A percentile compares a stretch with the other conserved stretches of the same genome.
Conservation (phyloP, 2,888 invertebrate species). For the Andrena camellia region DNA sequence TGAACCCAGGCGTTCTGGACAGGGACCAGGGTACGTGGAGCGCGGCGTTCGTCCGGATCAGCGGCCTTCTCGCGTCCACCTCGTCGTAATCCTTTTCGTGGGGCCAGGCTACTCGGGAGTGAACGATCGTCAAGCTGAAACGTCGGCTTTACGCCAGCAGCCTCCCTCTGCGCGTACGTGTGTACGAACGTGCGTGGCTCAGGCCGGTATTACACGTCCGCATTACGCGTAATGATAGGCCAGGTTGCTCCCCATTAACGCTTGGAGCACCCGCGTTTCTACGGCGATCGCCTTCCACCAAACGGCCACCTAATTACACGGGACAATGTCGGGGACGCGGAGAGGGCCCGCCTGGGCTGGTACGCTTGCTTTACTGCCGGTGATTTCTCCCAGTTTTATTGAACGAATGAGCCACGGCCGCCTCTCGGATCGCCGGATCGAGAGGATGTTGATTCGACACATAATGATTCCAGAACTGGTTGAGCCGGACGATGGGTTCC, state of each 20-base stretch:
- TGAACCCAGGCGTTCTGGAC: background rate
- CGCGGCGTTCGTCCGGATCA: conserved; percentile 21
- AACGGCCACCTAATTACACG: conserved; percentile 82
- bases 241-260: conserved; percentile 80
- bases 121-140: conserved; percentile 42
- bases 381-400: conserved; percentile 45
- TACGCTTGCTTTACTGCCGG: conserved; percentile 49
- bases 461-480: conserved; percentile 40
- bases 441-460: conserved; percentile 37
- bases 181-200: conserved; percentile 52
- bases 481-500: conserved; percentile 23
- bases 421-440: background rate
- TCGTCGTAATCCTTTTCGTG: conserved; percentile 39
- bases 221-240: conserved; percentile 83
- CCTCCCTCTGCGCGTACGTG: conserved; percentile 45
- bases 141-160: conserved; percentile 55
- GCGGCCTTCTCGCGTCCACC: background rate
- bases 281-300: conserved; percentile 75
- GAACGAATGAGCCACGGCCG: conserved; percentile 29
- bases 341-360: background rate
- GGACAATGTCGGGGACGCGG: conserved; percentile 59
- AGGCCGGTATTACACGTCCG: conserved; percentile 75
- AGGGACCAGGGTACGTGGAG: background rate
- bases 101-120: background rate
- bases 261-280: conserved; percentile 79